phyloP scores from a whole-genome alignment of 2,113 vertebrate species.

The Bufo bufo region DNA sequence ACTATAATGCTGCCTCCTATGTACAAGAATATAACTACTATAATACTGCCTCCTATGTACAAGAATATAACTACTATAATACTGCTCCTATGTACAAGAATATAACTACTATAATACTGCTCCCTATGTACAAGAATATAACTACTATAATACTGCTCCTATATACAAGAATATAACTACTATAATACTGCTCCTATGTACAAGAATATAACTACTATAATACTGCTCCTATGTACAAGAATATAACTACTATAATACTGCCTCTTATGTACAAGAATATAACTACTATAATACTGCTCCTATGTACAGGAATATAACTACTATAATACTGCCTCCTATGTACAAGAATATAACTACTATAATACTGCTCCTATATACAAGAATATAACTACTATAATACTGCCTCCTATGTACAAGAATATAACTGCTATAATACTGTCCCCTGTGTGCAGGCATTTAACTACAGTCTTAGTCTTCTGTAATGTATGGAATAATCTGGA shows the following conservation, averaged over 20 bases:
- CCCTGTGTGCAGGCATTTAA: neutral
- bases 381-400: slow-evolving; percentile 13
- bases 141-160: slow-evolving; percentile 6
- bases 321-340: neutral
- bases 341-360: slow-evolving; percentile 9
- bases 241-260: neutral
- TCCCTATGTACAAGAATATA: neutral
- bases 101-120: slow-evolving; percentile 11
- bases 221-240: no score
- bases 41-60: slow-evolving; percentile 3
- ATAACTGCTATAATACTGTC: neutral
- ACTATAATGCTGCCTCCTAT: slow-evolving; percentile 4
- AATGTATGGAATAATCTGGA: neutral
- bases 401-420: neutral
- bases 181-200: neutral
- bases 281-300: no score
- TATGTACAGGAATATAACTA: neutral
- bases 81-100: neutral
- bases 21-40: slow-evolving; percentile 7
- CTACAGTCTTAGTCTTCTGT: neutral
- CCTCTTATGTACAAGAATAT: no score
- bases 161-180: slow-evolving; percentile 1
- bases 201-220: no score
- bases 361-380: neutral
- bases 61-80: slow-evolving; percentile 13